These are phyloP conservation scores for Drosophila kikkawai DNA, from an alignment of 1,140 invertebrate species.

Conservation along the genomic window DNA sequence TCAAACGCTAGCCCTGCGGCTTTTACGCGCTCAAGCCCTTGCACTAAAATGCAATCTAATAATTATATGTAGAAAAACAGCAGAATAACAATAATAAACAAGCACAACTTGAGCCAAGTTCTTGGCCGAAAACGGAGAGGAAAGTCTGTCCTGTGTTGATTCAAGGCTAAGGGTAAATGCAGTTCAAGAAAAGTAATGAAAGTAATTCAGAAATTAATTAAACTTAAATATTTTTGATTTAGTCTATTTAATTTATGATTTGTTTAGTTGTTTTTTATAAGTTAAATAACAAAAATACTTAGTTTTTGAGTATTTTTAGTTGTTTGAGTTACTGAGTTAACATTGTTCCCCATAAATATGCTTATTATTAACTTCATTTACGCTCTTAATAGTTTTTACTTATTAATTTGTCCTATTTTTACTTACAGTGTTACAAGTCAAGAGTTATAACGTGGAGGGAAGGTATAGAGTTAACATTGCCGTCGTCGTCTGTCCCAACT, in stretches of 20 bases:
- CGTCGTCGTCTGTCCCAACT: conserved; percentile 55
- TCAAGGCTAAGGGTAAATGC: conserved; percentile 70
- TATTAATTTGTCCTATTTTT: not conserved
- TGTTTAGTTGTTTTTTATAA: no score
- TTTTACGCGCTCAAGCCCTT: conserved; percentile 37
- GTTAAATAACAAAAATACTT: no score
- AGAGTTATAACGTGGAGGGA: conserved; percentile 6
- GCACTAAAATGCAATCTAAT: conserved; percentile 51
- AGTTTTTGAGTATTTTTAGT: no score
- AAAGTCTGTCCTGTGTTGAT: conserved; percentile 48
- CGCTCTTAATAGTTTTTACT: not conserved
- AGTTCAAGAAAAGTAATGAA: not conserved
- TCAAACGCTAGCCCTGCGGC: conserved; percentile 36
- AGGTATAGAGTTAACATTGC: conserved; percentile 5
- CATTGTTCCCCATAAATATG: not conserved
- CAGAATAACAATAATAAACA: conserved; percentile 24
- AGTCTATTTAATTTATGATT: no score
- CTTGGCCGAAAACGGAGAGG: conserved; percentile 11
- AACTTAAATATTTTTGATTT: no score
- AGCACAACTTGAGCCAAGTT: conserved; percentile 39
- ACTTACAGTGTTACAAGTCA: not conserved
- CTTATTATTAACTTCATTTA: not conserved
- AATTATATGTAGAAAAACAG: conserved; percentile 39
- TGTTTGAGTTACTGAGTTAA: no score
- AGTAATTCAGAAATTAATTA: not conserved